Conservation (phyloP, 2,113 vertebrate genomes). For the Pipra filicauda region DNA sequence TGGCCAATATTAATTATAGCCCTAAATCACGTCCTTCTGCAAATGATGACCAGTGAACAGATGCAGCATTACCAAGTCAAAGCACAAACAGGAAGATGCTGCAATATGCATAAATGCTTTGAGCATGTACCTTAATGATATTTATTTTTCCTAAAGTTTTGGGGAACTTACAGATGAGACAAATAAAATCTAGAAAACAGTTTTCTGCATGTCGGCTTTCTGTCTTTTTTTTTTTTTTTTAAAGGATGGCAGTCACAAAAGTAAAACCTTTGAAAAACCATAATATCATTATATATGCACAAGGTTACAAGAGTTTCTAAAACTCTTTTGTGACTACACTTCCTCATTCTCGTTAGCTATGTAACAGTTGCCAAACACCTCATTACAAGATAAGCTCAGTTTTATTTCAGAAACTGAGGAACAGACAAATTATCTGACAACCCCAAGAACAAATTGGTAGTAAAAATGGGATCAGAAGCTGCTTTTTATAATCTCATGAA, state of each 20-base stretch:
- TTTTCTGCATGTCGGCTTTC: neutral
- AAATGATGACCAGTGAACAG: neutral
- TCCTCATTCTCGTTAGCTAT: neutral
- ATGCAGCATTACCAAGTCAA: neutral
- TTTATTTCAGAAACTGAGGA: constrained; percentile 30
- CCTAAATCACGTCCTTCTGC: neutral
- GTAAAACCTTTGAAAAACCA: neutral
- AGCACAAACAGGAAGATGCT: neutral
- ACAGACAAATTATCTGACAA: constrained; percentile 7
- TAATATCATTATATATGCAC: neutral
- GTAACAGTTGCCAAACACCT: neutral
- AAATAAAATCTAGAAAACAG: neutral
- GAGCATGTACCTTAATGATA: neutral
- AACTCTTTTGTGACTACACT: neutral
- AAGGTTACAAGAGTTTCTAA: neutral
- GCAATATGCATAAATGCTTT: neutral
- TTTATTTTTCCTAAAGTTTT: neutral
- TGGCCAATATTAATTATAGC: neutral
- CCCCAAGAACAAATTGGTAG: neutral
- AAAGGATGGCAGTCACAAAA: neutral
- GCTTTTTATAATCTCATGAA: constrained; percentile 12
- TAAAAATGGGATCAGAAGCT: neutral
- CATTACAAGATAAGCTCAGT: neutral
- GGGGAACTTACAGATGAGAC: neutral
- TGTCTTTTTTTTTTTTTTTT: neutral